Base-by-base conservation (phyloP, 1,140 invertebrate species). In the Drosophila grimshawi region DNA sequence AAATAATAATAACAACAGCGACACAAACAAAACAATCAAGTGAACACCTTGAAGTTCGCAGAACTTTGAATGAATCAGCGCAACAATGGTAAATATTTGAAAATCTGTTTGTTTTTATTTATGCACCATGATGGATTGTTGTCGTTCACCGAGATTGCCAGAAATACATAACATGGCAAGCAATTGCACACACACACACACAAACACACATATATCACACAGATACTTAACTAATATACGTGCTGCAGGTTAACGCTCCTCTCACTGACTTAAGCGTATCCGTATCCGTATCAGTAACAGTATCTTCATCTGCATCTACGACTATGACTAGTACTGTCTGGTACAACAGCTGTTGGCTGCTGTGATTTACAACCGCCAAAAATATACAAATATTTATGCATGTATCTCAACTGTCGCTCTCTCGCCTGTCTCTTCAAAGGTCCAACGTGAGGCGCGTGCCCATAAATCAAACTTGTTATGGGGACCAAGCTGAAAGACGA, bases 41-140 rank as follows among this genome's bases (percentile, higher is more conserved):
- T 19, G 49, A 60, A 64, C 81, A 85, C 78, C 81, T 86, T 76
- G 67, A 69, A 78, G 72, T 82, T 86, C 74, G 73, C 78, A 74
- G 81, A 80, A 86, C 71, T 66, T 78, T 51, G 52, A 56, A 70
- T 85, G 70, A 86, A 56, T 86, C 70, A 81, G 52, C 48, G 51
- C 41, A 43, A 55, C 39, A 39, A 51, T 71, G 10, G 69, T 51
- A 66, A 72, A 72, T 72, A 52, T 66, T 72, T 72, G 46, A 43
- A 48, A 60, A 72, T 65, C 6, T n/a, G 43, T 52, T 53, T 4
- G 4, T 4, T 32, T 51, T 55, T 46, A 39, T 66, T 57, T 66
- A 46, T 57, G 46, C 41, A 46, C 8, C 35, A 35, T 48, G 30
- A 33, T 52, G 39, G 46, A 68, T 49, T 68, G 39, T 69, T 61